These are phyloP conservation scores for Paracanthobrama guichenoti DNA, from an alignment of 2,113 vertebrate species.

Conservation along the genomic window DNA sequence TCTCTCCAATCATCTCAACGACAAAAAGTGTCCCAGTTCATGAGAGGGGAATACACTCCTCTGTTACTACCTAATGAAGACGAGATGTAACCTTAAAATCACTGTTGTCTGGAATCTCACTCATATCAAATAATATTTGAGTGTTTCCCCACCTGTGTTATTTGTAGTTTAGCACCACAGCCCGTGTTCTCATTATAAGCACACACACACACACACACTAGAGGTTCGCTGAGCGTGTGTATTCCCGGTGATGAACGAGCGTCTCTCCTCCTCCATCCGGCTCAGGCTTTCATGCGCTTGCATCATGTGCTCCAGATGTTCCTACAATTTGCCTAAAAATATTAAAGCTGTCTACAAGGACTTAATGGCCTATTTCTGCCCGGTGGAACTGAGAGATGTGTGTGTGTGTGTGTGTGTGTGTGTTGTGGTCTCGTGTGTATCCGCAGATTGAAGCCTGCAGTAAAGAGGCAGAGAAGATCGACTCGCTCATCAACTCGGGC, in stretches of 20 bases:
- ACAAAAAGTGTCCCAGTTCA: too few species aligned
- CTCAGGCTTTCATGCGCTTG: conserved; percentile 37
- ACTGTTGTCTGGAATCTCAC: not conserved
- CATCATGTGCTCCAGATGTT: conserved; percentile 47
- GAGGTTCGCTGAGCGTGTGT: not conserved
- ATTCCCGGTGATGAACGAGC: not conserved
- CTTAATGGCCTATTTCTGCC: not conserved
- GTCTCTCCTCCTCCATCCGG: not conserved
- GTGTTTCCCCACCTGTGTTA: too few species aligned
- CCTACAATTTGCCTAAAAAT: conserved; percentile 18
- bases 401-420: not conserved
- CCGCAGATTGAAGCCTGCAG: conserved; percentile 94
- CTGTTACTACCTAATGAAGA: too few species aligned
- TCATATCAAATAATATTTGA: not conserved
- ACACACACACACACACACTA: not conserved
- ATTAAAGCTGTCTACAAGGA: conserved; percentile 25
- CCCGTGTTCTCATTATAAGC: too few species aligned
- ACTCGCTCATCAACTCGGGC: conserved; percentile 93
- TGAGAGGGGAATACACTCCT: too few species aligned
- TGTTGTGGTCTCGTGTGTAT: conserved; percentile 10
- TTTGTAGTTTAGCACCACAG: too few species aligned
- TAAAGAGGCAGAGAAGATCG: conserved; percentile 97
- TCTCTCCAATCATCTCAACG: too few species aligned
- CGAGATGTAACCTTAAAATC: too few species aligned
- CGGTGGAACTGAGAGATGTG: not conserved